Evolutionary conservation across 1,140 invertebrate species (phyloP), one percentile per base, ranked within the genome.

Genomic region (Apis laboriosa): DNA sequence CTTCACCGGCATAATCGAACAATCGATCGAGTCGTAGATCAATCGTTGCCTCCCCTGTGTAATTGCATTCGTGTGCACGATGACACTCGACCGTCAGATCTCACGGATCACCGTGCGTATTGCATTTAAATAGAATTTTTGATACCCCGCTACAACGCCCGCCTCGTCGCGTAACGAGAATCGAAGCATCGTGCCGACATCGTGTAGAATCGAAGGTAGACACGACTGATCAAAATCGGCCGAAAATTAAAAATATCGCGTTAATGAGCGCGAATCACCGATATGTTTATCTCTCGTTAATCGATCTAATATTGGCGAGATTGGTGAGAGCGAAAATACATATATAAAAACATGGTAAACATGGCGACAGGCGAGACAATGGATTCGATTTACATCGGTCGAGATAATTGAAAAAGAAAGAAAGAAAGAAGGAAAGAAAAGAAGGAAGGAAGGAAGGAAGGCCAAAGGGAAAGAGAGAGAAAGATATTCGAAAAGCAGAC

Each of bases 41-140:
- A 89, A 88, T 82, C 77, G 81, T 80, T 79, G 71, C 56, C 67
- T 84, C 78, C 34, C 34, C 34, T 43, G 81, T 82, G 86, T 91
- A 92, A 92, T 91, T 91, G 89, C 88, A 90, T 92, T 91, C 88
- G 88, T 84, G 88, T 90, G 85, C 85, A 73, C 80, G 55, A 70
- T 82, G 71, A 87, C 61, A 63, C 73, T 79, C 56, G 24, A 71
- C 28, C 67, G 64, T 70, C 79, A 58, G 61, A 74, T 77, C 76
- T 63, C 70, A 34, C 71, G 79, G 75, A 76, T 86, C 60, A 79
- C 84, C 84, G 73, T 76, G 71, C 73, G 80, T 79, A 87, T 80
- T 84, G 86, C 85, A 86, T 84, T 87, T 84, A 87, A 84, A 87
- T 84, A 84, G 77, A 77, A 77, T 86, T 86, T 80, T 84, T 80